A percentile compares a stretch with the other conserved stretches of the same genome.
These are phyloP conservation scores for Druon quercuslanigerum DNA, from an alignment of 1,140 invertebrate genomes.

Conservation along the genomic window DNA sequence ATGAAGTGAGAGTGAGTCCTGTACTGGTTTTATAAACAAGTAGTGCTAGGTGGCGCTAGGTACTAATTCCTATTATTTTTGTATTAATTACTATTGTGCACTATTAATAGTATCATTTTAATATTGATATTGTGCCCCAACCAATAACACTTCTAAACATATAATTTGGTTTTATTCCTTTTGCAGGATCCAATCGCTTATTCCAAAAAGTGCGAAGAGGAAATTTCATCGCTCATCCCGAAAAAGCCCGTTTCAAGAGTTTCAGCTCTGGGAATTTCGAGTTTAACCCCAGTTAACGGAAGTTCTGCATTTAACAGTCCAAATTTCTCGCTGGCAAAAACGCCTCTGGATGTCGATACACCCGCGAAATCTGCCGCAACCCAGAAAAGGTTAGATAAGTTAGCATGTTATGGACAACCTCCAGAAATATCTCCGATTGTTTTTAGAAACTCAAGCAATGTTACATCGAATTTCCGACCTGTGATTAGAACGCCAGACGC, in stretches of 20 bases:
- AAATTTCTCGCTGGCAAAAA: slow-evolving; percentile 34
- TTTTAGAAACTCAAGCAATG: slow-evolving; percentile 50
- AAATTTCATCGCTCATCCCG: slow-evolving; percentile 60
- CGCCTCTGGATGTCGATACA: slow-evolving; percentile 38
- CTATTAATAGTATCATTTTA: too few species aligned
- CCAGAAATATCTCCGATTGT: slow-evolving; percentile 61
- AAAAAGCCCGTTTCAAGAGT: slow-evolving; percentile 55
- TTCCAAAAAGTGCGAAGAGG: slow-evolving; percentile 50
- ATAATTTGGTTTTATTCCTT: slow-evolving; percentile 8
- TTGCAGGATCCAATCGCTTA: slow-evolving; percentile 62
- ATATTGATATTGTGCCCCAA: too few species aligned
- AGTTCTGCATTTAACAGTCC: slow-evolving; percentile 33
- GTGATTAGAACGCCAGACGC: slow-evolving; percentile 37
- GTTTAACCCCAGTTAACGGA: neutral
- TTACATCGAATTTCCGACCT: slow-evolving; percentile 58
- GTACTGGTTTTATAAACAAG: too few species aligned
- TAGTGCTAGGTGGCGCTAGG: too few species aligned
- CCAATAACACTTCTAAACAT: too few species aligned
- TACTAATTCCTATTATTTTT: too few species aligned
- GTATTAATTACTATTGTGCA: too few species aligned
- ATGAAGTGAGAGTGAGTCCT: too few species aligned
- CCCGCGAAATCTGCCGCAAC: slow-evolving; percentile 45
- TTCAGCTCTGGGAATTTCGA: slow-evolving; percentile 29
- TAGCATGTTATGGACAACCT: slow-evolving; percentile 63
- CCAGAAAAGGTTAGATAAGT: slow-evolving; percentile 60